Conservation (phyloP, 2,113 vertebrate genomes). For the Pardalotus punctatus region DNA sequence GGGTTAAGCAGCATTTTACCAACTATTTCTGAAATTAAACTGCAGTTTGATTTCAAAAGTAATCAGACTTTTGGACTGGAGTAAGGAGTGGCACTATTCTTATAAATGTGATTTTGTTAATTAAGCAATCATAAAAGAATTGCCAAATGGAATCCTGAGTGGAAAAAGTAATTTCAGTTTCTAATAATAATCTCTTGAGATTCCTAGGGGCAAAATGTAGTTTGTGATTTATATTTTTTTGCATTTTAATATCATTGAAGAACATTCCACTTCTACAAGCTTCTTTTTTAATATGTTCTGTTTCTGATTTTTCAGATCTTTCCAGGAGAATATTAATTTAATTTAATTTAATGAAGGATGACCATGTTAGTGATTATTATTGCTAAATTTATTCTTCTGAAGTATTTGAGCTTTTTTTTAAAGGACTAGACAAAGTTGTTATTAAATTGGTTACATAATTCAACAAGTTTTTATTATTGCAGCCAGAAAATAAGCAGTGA, state of each 20-base stretch:
- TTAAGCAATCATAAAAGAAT: slow-evolving; percentile 64
- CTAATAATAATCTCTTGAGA: slow-evolving; percentile 39
- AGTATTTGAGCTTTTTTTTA: background rate
- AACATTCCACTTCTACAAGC: background rate
- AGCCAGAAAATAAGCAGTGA: background rate
- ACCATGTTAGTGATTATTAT: background rate
- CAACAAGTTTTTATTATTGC: background rate
- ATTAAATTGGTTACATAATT: background rate
- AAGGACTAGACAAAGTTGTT: background rate
- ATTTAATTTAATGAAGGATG: background rate
- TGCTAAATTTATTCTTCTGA: background rate
- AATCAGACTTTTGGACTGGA: slow-evolving; percentile 39
- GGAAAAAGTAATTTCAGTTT: slow-evolving; percentile 45
- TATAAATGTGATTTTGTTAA: slow-evolving; percentile 67
- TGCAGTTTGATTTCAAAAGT: slow-evolving; percentile 47
- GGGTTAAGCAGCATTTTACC: slow-evolving; percentile 12
- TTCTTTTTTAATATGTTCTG: background rate
- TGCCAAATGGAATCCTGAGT: slow-evolving; percentile 32
- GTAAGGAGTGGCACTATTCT: slow-evolving; percentile 34
- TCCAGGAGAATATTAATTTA: background rate
- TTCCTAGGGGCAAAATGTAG: background rate
- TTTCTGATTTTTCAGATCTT: background rate
- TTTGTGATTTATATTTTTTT: slow-evolving; percentile 14
- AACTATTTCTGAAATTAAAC: slow-evolving; percentile 46
- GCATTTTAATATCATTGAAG: background rate